These are phyloP conservation scores for Halictus ligatus DNA, from an alignment of 2,888 invertebrate genomes.

Conservation along the genomic window DNA sequence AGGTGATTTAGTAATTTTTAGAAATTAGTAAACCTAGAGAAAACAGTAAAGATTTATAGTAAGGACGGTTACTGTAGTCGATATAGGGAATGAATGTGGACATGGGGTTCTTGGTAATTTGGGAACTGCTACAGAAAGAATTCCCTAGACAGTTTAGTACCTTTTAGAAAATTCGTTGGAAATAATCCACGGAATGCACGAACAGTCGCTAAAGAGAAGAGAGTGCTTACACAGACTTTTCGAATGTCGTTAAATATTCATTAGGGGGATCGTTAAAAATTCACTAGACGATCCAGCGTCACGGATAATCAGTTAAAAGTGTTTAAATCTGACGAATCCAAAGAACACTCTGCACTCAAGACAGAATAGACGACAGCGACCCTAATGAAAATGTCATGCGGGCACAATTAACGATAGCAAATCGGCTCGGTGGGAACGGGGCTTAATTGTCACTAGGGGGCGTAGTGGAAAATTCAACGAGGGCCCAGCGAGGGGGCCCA, in stretches of 20 bases:
- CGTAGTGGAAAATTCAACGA: neutral
- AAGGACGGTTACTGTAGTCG: too few species aligned
- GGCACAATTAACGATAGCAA: conserved; percentile 7
- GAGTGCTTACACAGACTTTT: neutral
- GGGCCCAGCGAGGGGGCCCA: neutral
- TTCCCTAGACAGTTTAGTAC: neutral
- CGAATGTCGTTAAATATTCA: neutral
- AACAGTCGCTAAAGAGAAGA: neutral
- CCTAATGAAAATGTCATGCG: neutral
- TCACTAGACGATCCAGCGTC: neutral
- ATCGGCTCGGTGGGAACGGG: conserved; percentile 10
- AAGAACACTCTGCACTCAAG: neutral
- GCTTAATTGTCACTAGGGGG: conserved; percentile 14
- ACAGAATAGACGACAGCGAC: neutral
- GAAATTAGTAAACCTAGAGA: too few species aligned
- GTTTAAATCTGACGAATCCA: neutral
- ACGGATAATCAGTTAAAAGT: neutral
- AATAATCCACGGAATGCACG: neutral
- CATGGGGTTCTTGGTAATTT: too few species aligned
- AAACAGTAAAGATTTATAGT: too few species aligned
- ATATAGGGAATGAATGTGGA: too few species aligned
- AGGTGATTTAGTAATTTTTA: too few species aligned
- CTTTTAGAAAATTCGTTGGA: neutral
- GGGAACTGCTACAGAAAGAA: too few species aligned
- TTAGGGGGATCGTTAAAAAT: neutral